Percentiles rank a stretch among this genome's conserved stretches.
Conservation (phyloP, 2,888 invertebrate genomes). For the Prionchulus punctatus region DNA sequence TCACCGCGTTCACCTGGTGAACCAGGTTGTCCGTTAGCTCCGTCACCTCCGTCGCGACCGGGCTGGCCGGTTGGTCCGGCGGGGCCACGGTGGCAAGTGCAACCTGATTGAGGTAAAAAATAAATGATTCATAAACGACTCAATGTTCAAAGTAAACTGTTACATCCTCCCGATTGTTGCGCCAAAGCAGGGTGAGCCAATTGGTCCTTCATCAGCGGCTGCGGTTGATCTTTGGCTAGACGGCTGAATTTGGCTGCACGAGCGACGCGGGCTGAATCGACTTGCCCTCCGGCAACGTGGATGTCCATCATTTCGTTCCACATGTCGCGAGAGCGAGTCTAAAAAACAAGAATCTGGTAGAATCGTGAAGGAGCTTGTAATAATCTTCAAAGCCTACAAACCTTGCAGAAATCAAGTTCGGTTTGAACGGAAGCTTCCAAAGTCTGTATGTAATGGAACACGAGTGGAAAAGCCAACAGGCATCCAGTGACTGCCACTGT, state of each 20-base stretch:
- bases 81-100: slow-evolving; percentile 27
- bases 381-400: too few species aligned
- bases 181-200: too few species aligned
- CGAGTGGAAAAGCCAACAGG: slow-evolving; percentile 12
- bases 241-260: slow-evolving; percentile 17
- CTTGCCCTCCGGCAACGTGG: not conserved
- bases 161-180: too few species aligned
- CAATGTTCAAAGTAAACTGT: too few species aligned
- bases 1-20: slow-evolving; percentile 1
- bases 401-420: slow-evolving; percentile 11
- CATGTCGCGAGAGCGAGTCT: slow-evolving; percentile 29
- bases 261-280: not conserved
- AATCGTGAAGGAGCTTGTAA: too few species aligned
- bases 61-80: slow-evolving; percentile 24
- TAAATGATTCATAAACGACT: too few species aligned
- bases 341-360: too few species aligned
- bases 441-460: slow-evolving; percentile 13
- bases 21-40: slow-evolving; percentile 14
- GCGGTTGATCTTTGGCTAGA: too few species aligned
- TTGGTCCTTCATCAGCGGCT: too few species aligned
- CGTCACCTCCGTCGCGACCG: slow-evolving; percentile 22
- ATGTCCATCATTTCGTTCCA: slow-evolving; percentile 32
- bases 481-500: slow-evolving; percentile 12
- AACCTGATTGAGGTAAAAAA: slow-evolving; percentile 15
- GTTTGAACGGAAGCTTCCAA: slow-evolving; percentile 11